phyloP scores from a whole-genome alignment of 2,888 invertebrate species.

The Synanthedon myopaeformis region DNA sequence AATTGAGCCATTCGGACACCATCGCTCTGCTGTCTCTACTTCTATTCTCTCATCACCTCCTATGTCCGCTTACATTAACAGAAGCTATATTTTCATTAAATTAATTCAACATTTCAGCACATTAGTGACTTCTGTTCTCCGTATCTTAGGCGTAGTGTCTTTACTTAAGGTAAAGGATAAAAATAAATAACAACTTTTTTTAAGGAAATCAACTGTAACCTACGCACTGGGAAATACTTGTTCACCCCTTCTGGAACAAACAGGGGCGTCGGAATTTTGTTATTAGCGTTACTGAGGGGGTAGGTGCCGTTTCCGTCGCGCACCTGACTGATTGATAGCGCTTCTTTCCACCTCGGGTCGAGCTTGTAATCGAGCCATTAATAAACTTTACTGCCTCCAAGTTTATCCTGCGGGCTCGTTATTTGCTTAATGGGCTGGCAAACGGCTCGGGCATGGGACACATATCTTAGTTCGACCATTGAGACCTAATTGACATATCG shows the following conservation, averaged over 20 bases:
- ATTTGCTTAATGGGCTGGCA: slow-evolving; percentile 67
- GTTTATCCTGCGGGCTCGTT: slow-evolving; percentile 66
- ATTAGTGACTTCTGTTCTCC: background rate
- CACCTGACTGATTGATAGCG: slow-evolving; percentile 71
- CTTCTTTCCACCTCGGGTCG: slow-evolving; percentile 70
- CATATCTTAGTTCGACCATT: slow-evolving; percentile 44
- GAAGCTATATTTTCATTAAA: too few relatives aligned
- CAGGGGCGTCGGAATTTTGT: slow-evolving; percentile 67
- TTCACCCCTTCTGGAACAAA: slow-evolving; percentile 66
- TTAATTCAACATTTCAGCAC: too few relatives aligned
- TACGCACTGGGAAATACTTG: slow-evolving; percentile 55
- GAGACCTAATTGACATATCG: slow-evolving; percentile 53
- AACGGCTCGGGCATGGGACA: slow-evolving; percentile 50
- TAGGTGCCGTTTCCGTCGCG: slow-evolving; percentile 55
- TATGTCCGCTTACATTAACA: too few relatives aligned
- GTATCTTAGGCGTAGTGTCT: background rate
- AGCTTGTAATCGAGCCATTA: slow-evolving; percentile 71
- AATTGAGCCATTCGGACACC: slow-evolving; percentile 68
- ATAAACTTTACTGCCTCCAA: slow-evolving; percentile 69
- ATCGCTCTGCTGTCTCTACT: slow-evolving; percentile 43
- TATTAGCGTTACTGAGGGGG: slow-evolving; percentile 65
- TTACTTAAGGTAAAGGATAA: background rate
- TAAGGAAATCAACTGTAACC: slow-evolving; percentile 14
- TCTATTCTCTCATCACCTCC: background rate
- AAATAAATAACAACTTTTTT: slow-evolving; percentile 1